Evolutionary conservation across 2,888 invertebrate genomes (phyloP), one percentile per base, ranked within the genome.

Genomic region (Pollenia labialis): DNA sequence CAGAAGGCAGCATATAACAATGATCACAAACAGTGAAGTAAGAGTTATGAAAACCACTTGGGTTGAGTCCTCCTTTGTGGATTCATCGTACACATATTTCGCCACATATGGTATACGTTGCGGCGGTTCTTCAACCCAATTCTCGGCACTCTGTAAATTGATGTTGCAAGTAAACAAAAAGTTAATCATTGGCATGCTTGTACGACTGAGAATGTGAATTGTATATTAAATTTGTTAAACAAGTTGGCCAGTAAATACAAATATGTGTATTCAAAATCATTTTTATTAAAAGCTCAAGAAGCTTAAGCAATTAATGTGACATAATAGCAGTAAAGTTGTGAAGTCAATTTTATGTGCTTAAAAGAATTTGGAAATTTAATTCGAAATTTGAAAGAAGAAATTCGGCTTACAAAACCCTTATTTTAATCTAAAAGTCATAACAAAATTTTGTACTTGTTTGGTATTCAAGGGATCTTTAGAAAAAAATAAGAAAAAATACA

Each of bases 51-150:
- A 97, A 83, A 97, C 95, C 89, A 97, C 96, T 94, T 96, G 96
- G 1, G 96, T 96, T 81, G 96, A 96, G 90, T 97, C 97, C 92
- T 97, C 97, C 91, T 97, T 96, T 52, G 96, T 95, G 16, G 96
- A 96, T 14, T 95, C 95, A 88, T 96, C 95, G 50, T 96, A 95
- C 44, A 93, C 91, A 92, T 96, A 96, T 50, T 95, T 94, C 1
- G 97, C 96, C 89, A 96, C 96, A 92, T 97, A 97, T 0, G 96
- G 95, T 12, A 96, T 95, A 74, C 96, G 94, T 52, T 96, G 96
- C 0, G 97, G 97, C 2, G 97, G 96, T 91, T 97, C 97, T 92
- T 97, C 97, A 4, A 96, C 96, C 97, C 97, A 97, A 0, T 96
- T 96, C 90, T 97, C 97, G 9, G 95, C 95, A 81, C 96, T 96